Base-by-base conservation (phyloP, 1,140 invertebrate species). In the Ceratina japonica region DNA sequence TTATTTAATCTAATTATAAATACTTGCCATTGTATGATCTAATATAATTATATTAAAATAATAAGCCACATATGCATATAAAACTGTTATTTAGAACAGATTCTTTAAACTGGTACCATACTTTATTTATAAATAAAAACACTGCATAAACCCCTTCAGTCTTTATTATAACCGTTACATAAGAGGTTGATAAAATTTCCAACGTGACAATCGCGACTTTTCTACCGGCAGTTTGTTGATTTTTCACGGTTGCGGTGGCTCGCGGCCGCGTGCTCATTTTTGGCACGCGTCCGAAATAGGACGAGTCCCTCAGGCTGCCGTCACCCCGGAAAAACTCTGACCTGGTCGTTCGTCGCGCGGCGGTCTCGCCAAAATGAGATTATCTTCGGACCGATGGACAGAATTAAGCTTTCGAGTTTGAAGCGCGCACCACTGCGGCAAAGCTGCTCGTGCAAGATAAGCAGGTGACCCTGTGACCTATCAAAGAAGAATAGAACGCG, bases 401-500 rank as follows among this genome's bases (percentile, higher is more conserved):
- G 85, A 88, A 87, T 85, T 54, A 71, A 71, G 81, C 82, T 83
- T 82, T 82, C 70, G 37, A 54, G 37, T 77, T 61, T 62, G 64
- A 64, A 64, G 66, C 44, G 82, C 37, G n/a, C n/a, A 16, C 20
- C 52, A 44, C 24, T 79, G 83, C 75, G 80, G 82, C 81, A 81
- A 75, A 86, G 75, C 79, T 66, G 82, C 76, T 85, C 86, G 87
- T 72, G 81, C 79, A 84, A 87, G 81, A 86, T 83, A 86, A 88
- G 86, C 85, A 85, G 80, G 73, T 24, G 58, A 70, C 52, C 3
- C 27, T 20, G 16, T 1, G 13, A 13, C 13, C 52, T 54, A 15
- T n/a, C 31, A 16, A 20, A 18, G n/a, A 68, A 52, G 65, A 54
- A n/a, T 12, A 5, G 3, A 27, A 52, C 20, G 4, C 8, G 4